phyloP scores from a whole-genome alignment of 1,140 invertebrate species.

The Aethina tumida region DNA sequence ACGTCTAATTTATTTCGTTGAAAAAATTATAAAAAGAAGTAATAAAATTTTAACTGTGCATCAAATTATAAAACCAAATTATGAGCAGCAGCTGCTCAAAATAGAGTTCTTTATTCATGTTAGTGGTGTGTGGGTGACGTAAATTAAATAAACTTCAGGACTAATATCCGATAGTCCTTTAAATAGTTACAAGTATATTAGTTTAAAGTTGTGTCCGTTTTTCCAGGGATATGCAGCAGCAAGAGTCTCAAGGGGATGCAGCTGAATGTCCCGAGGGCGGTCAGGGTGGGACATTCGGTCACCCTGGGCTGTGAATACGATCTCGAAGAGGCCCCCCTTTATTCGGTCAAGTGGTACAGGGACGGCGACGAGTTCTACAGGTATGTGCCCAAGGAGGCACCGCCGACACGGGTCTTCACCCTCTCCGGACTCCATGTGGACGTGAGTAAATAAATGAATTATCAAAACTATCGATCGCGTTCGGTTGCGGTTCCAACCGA shows the following conservation, averaged over 20 bases:
- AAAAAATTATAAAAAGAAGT: no score
- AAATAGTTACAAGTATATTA: no score
- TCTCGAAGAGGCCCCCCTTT: constrained; percentile 63
- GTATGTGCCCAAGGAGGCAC: constrained; percentile 58
- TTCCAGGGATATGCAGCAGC: constrained; percentile 26
- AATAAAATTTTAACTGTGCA: no score
- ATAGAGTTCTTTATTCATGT: no score
- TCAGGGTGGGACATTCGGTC: constrained; percentile 56
- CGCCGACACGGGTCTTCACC: constrained; percentile 58
- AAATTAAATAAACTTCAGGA: no score
- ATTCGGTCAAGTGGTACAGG: constrained; percentile 80
- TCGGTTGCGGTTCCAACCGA: no score
- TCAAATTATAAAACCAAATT: no score
- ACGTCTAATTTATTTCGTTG: no score
- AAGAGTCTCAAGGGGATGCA: constrained; percentile 42
- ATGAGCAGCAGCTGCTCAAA: no score
- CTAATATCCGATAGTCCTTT: no score
- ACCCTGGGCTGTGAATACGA: constrained; percentile 68
- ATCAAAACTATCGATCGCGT: no score
- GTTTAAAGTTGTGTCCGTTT: constrained; percentile 7
- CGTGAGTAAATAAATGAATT: constrained; percentile 50
- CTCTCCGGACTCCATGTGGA: constrained; percentile 61
- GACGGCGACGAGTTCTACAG: constrained; percentile 59
- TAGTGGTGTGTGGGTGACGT: no score
- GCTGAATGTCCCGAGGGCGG: constrained; percentile 57